phyloP scores from a whole-genome alignment of 2,113 vertebrate species.

The Nyctereutes procyonoides region DNA sequence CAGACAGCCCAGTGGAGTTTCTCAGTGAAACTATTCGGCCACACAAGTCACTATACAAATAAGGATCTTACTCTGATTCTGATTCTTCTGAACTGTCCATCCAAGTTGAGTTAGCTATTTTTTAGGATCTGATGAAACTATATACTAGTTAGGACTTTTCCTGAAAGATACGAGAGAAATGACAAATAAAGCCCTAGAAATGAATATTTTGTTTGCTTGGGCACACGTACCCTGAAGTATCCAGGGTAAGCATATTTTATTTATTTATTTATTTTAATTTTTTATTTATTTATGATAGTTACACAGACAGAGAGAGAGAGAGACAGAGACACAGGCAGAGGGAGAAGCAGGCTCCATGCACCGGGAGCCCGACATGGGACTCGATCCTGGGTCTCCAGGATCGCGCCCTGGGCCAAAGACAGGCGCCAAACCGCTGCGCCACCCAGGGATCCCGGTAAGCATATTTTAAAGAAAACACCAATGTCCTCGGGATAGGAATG shows the following conservation, averaged over 20 bases:
- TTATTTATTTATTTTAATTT: no score
- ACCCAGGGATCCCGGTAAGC: no score
- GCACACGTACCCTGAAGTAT: neutral
- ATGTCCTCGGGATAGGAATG: neutral
- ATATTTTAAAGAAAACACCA: constrained; percentile 48
- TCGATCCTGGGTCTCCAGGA: no score
- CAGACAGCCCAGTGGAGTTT: neutral
- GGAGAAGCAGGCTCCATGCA: no score
- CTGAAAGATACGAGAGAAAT: constrained; percentile 29
- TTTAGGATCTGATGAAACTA: constrained; percentile 23
- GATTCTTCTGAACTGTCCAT: neutral
- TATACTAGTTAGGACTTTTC: neutral
- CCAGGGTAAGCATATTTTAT: constrained; percentile 42
- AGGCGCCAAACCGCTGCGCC: no score
- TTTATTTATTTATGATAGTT: no score
- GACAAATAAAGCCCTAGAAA: neutral
- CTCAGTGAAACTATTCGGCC: neutral
- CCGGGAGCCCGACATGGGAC: no score
- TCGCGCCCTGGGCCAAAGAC: no score
- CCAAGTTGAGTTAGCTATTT: neutral
- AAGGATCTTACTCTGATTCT: neutral
- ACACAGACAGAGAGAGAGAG: no score
- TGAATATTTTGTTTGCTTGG: constrained; percentile 55
- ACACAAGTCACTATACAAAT: neutral
- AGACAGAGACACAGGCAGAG: no score